Base-by-base conservation (phyloP, 2,888 invertebrate genomes). In the Tetragonisca angustula region DNA sequence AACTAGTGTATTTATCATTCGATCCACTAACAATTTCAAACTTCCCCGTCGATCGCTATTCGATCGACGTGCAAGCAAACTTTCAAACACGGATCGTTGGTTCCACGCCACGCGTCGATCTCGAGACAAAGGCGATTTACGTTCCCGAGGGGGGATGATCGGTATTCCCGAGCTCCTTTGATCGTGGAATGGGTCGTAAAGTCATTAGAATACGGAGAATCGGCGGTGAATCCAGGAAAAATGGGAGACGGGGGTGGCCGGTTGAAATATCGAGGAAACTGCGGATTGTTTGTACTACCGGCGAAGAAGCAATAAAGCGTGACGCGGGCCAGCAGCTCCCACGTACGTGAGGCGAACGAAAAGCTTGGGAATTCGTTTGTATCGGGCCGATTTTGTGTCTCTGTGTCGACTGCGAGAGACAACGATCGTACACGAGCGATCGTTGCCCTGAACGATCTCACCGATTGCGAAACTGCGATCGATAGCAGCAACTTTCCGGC, bases 311-410 rank as follows among this genome's bases (percentile, higher is more conserved):
- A 73, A 72, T 70, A 79, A 79, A 82, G 80, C 81, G 79, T 81
- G 73, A 81, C 79, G 69, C 56, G 68, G 54, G 59, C 50, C 81
- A 81, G 79, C 69, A 4, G 32, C 43, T 69, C 56, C 70, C 81
- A 65, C 50, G 73, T 70, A 64, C 50, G 9, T 2, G 3, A 32
- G 32, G 17, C 54, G 27, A 72, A 54, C 54, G 67, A 59, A 72
- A 54, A 17, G 27, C 67, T 27, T n/a, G 72, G 73, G 36, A 5
- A 78, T 81, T 79, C 78, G 74, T 71, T 61, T 71, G 56, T 75
- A 83, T 83, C 83, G 74, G 75, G 79, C 71, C 50, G 73, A 65
- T 76, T 83, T 83, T 81, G 81, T 81, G 76, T 73, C 80, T 71
- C 54, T 17, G 27, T 27, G 1, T 27, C 19, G 49, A 17, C 70